Base-by-base conservation (phyloP, 2,113 vertebrate genomes). In the Malurus alboscapulatus region DNA sequence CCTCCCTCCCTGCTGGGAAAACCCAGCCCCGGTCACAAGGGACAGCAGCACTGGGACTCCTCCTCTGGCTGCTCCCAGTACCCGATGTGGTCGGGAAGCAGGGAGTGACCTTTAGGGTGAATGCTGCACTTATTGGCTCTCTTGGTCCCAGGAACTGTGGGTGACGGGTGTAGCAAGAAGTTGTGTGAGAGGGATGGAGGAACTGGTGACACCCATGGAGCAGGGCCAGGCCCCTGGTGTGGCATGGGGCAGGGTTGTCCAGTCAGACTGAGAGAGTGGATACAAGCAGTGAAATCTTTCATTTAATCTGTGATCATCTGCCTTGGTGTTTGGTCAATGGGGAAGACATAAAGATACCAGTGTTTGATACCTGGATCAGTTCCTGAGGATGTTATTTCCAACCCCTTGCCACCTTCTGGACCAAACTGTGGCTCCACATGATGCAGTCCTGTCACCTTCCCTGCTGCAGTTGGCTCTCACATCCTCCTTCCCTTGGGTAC, bases 51-150 rank as follows among this genome's bases (percentile, higher is more conserved):
- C 32, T 8, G 47, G 79, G 93, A 77, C 90, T 88, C 94, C 91
- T 95, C 91, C 94, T 90, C 85, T 93, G 93, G 12, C 74, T 59
- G 93, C 82, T 94, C 50, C 79, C 75, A 20, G 91, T 38, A 44
- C 26, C 69, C 2, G 36, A 20, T 34, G 80, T 12, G 88, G 48
- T 34, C 0, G 13, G 83, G 75, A 51, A 45, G 79, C 79, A 14
- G 55, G 36, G 40, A 73, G 13, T 51, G 95, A 85, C 72, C 67
- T 90, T 85, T 71, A 9, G 63, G 93, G 75, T 42, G 9, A 44
- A 83, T 27, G 63, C 30, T 44, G 67, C 59, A 4, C 40, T n/a
- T 76, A 1, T 10, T 6, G 19, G 38, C 51, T 7, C 0, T 50
- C 30, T 65, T 1, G 2, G 16, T 45, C 42, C 47, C 27, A 16